phyloP scores from a whole-genome alignment of 2,797 vertebrate genomes.

The Valencia hispanica region DNA sequence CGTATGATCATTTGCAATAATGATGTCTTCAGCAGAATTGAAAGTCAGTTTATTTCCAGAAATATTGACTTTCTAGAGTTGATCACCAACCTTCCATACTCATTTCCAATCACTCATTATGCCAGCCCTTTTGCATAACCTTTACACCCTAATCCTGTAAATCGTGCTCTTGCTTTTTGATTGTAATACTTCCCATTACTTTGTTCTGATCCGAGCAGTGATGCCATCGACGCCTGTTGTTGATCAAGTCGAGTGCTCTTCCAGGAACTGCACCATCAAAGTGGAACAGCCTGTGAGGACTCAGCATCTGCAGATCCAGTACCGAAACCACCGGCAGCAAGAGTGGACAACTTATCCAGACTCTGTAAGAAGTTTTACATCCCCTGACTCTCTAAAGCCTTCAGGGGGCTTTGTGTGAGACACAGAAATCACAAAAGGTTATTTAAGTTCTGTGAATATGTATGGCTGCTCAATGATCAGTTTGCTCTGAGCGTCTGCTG shows the following conservation, averaged over 20 bases:
- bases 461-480: background rate
- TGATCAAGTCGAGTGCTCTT: conserved; percentile 64
- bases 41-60: conserved; percentile 3
- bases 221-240: conserved; percentile 81
- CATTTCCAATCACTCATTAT: background rate
- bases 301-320: conserved; percentile 77
- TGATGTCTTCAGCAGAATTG: background rate
- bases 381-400: background rate
- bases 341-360: conserved; percentile 44
- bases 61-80: background rate
- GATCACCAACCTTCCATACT: background rate
- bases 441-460: conserved; percentile 7
- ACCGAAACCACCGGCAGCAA: conserved; percentile 39
- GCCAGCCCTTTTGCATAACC: background rate
- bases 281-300: conserved; percentile 47
- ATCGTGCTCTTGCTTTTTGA: background rate
- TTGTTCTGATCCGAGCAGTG: conserved; percentile 69
- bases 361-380: conserved; percentile 53
- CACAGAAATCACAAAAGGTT: conserved; percentile 3
- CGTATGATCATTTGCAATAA: background rate
- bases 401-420: conserved; percentile 8
- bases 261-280: conserved; percentile 72
- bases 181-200: background rate
- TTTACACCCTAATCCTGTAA: background rate
- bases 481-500: conserved; percentile 16